A percentile compares a stretch with the other conserved stretches of the same genome.
These are phyloP conservation scores for Cyclina sinensis DNA, from an alignment of 1,140 invertebrate genomes.

Conservation along the genomic window DNA sequence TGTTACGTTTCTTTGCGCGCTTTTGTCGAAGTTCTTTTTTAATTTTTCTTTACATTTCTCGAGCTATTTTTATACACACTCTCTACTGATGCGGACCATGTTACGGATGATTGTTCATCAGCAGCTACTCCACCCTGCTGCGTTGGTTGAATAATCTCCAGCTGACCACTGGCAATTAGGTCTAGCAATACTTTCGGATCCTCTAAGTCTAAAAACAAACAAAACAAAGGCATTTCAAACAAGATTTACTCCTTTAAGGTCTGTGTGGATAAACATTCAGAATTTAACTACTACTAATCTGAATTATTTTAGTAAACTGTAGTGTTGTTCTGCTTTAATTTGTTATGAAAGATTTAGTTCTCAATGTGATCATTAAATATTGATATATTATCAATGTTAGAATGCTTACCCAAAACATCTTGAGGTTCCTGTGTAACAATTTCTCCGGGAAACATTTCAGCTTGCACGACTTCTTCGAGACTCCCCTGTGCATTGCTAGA, in stretches of 20 bases:
- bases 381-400: too few relatives aligned
- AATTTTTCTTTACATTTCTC: not conserved
- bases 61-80: not conserved
- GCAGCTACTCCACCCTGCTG: not conserved
- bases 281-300: too few relatives aligned
- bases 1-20: not conserved
- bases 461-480: not conserved
- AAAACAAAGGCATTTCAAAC: not conserved
- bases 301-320: too few relatives aligned
- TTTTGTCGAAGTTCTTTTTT: not conserved
- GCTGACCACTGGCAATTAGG: not conserved
- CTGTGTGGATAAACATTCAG: too few relatives aligned
- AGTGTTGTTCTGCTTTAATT: too few relatives aligned
- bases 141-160: not conserved
- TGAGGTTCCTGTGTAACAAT: not conserved
- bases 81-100: not conserved
- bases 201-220: not conserved
- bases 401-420: not conserved
- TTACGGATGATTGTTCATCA: not conserved
- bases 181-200: conserved; percentile 1
- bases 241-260: too few relatives aligned
- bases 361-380: too few relatives aligned
- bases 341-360: too few relatives aligned
- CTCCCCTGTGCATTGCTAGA: not conserved
- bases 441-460: not conserved